Conservation (phyloP, 2,888 invertebrate species). For the Mythimna impura region DNA sequence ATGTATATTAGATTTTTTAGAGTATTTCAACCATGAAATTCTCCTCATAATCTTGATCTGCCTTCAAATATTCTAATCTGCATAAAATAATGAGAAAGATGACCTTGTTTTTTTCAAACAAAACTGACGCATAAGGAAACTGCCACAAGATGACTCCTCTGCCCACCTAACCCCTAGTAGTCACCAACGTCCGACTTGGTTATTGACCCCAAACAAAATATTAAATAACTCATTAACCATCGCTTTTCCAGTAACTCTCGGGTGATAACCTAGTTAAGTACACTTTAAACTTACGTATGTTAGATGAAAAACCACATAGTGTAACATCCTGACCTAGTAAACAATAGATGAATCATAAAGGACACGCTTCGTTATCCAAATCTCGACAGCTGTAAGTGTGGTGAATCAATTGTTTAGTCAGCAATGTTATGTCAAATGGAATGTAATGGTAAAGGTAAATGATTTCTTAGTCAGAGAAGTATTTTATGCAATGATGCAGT, state of each 20-base stretch:
- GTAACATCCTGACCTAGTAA: constrained; percentile 31
- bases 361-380: constrained; percentile 31
- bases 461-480: not conserved
- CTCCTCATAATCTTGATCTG: not conserved
- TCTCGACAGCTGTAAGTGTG: constrained; percentile 19
- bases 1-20: too few relatives aligned
- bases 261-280: constrained; percentile 37
- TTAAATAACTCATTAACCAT: constrained; percentile 20
- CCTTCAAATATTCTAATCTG: not conserved
- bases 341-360: constrained; percentile 43
- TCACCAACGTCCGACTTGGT: constrained; percentile 25
- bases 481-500: too few relatives aligned
- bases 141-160: constrained; percentile 1
- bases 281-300: constrained; percentile 3
- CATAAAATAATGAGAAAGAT: too few relatives aligned
- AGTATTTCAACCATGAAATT: not conserved
- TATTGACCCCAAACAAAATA: constrained; percentile 21
- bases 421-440: constrained; percentile 9
- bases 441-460: not conserved
- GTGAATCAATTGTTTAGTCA: constrained; percentile 53
- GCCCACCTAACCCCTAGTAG: constrained; percentile 22
- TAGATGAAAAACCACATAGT: constrained; percentile 12
- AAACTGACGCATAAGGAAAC: constrained; percentile 15
- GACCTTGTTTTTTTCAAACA: not conserved
- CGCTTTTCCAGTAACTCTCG: constrained; percentile 29